Percentiles rank a stretch among this genome's conserved stretches.
Conservation (phyloP, 2,888 invertebrate species). For the Pseudanteris insignis region DNA sequence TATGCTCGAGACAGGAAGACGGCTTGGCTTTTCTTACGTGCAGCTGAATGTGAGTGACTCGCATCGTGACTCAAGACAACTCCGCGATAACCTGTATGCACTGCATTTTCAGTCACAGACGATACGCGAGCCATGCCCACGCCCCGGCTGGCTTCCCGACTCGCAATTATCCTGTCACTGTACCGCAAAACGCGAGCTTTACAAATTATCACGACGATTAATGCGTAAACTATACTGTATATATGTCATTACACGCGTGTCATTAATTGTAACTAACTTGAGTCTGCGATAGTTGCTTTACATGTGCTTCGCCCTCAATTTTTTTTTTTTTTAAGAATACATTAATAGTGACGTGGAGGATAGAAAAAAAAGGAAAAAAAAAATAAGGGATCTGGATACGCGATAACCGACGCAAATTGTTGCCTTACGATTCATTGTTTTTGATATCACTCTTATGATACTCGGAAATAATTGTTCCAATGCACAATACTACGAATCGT, state of each 20-base stretch:
- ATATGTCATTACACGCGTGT: slow-evolving; percentile 39
- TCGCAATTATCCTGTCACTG: slow-evolving; percentile 46
- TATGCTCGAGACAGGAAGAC: slow-evolving; percentile 37
- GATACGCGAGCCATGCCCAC: slow-evolving; percentile 41
- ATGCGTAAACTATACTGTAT: slow-evolving; percentile 42
- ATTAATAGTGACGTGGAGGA: too few species aligned
- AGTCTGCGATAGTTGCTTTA: background rate
- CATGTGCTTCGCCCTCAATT: too few species aligned
- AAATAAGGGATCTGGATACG: too few species aligned
- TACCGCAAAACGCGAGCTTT: slow-evolving; percentile 44
- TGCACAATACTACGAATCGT: too few species aligned
- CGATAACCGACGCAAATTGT: too few species aligned
- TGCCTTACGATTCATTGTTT: too few species aligned
- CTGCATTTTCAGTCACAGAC: slow-evolving; percentile 42
- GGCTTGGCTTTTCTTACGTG: slow-evolving; percentile 36
- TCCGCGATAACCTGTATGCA: slow-evolving; percentile 40
- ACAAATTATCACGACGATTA: slow-evolving; percentile 43
- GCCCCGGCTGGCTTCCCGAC: slow-evolving; percentile 32
- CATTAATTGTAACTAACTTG: slow-evolving; percentile 35
- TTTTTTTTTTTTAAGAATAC: too few species aligned
- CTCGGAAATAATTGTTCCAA: too few species aligned
- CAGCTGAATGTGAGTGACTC: slow-evolving; percentile 36
- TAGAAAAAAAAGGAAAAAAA: too few species aligned
- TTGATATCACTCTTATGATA: too few species aligned
- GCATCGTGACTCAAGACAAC: slow-evolving; percentile 43